phyloP scores from a whole-genome alignment of 2,797 vertebrate genomes.

The Brachymystax lenok region DNA sequence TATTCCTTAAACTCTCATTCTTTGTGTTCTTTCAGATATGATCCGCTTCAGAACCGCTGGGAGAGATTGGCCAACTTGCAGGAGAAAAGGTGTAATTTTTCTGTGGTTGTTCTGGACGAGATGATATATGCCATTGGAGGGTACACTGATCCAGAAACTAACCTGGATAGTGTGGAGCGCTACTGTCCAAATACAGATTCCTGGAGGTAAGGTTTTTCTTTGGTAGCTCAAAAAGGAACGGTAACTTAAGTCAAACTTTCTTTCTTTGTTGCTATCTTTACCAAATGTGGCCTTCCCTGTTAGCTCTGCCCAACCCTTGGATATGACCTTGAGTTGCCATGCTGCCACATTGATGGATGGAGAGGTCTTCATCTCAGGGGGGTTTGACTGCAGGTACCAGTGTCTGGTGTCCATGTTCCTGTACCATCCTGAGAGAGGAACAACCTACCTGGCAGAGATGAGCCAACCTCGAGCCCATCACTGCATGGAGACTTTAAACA shows the following conservation, averaged over 20 bases:
- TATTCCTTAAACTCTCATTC: neutral
- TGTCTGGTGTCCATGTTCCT: conserved; percentile 72
- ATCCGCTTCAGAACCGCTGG: conserved; percentile 43
- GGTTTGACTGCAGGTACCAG: conserved; percentile 68
- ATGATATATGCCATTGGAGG: conserved; percentile 54
- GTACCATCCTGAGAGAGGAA: conserved; percentile 73
- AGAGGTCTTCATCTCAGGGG: conserved; percentile 55
- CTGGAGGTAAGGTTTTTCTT: conserved; percentile 42
- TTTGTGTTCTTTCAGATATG: conserved; percentile 36
- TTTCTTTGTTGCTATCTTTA: neutral
- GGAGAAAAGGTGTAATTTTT: conserved; percentile 43
- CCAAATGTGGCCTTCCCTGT: neutral
- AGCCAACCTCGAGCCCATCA: conserved; percentile 72
- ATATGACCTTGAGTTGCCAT: conserved; percentile 40
- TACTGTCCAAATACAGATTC: conserved; percentile 45
- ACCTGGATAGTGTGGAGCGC: conserved; percentile 47
- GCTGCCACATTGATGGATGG: conserved; percentile 41
- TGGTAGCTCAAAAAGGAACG: neutral
- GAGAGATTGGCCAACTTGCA: conserved; percentile 48
- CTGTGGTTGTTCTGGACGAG: conserved; percentile 35
- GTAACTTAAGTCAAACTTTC: neutral
- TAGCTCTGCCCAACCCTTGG: conserved; percentile 44
- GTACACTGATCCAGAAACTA: conserved; percentile 38
- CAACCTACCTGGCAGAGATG: conserved; percentile 71
- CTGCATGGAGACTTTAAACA: conserved; percentile 72